Evolutionary conservation across 2,113 vertebrate genomes (phyloP), one percentile per base, ranked within the genome.

Genomic region (Lanius ludovicianus): DNA sequence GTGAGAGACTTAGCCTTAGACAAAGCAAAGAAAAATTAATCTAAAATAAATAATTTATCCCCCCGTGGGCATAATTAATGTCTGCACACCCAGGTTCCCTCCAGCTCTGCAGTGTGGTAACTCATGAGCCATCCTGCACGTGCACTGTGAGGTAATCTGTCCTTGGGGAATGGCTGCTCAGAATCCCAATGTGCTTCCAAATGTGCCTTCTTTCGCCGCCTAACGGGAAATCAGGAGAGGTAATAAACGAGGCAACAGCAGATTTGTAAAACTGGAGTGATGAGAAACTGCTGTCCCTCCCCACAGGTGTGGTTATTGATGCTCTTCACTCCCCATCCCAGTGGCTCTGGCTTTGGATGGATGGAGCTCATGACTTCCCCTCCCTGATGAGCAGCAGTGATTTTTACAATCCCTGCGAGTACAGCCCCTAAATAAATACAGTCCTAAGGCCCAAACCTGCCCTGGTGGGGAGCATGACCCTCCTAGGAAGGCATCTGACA

Each of bases 41-140:
- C 68, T 78, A 30, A 79, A 91, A 95, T 87, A 93, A 90, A 90
- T 95, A 94, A 95, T 84, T 89, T 67, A 84, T 75, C 60, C 68
- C 49, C 63, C 47, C 27, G 9, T 0, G 14, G 90, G 91, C 93
- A 89, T 81, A 93, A 80, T 10, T 37, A 87, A 70, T 69, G 80
- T 75, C 80, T 93, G 90, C 88, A 81, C 81, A 39, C 7, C 55
- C 19, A 0, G 12, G 79, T 57, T 92, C 41, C 60, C 89, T 64
- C 67, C 6, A 3, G 82, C 82, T 80, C 49, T 41, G 69, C 77
- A 71, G 27, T 15, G 79, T 68, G 77, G 12, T n/a, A 71, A 47
- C 3, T 27, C 15, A 2, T 47, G 89, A 87, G 56, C 62, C 87
- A 68, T 13, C 47, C 87, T 37, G 74, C 74, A 76, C 35, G 1